Conservation (phyloP, 2,888 invertebrate species). For the Xylophagus ater region DNA sequence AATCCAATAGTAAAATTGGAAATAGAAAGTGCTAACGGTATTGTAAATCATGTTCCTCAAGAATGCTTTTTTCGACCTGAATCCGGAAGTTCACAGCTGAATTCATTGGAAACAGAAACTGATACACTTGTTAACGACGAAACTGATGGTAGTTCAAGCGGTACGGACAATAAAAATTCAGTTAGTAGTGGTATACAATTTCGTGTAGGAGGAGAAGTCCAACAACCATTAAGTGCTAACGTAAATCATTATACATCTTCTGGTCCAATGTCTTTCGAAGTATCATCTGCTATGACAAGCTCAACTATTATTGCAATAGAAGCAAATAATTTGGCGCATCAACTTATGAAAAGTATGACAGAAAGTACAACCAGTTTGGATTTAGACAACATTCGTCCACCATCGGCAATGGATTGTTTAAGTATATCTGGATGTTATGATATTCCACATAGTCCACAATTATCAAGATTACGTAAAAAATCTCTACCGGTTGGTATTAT, state of each 20-base stretch:
- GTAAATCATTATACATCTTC: conserved; percentile 18
- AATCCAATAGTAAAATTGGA: no score
- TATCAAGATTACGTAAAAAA: conserved; percentile 48
- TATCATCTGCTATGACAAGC: conserved; percentile 52
- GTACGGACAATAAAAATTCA: background rate
- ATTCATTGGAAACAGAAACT: conserved; percentile 28
- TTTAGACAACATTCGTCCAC: conserved; percentile 63
- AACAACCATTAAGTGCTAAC: conserved; percentile 18
- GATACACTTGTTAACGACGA: conserved; percentile 27
- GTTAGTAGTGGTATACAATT: conserved; percentile 25
- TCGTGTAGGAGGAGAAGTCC: conserved; percentile 33
- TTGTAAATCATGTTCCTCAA: no score
- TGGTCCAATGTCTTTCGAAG: conserved; percentile 41
- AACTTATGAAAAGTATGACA: conserved; percentile 42
- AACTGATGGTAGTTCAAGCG: conserved; percentile 4
- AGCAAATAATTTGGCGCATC: conserved; percentile 56
- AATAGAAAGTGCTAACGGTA: no score
- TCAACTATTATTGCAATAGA: conserved; percentile 63
- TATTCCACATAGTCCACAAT: conserved; percentile 28
- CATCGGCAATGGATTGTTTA: conserved; percentile 62
- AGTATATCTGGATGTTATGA: conserved; percentile 46
- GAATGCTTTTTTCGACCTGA: no score
- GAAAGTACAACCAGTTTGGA: conserved; percentile 55
- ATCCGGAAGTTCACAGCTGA: conserved; percentile 25
- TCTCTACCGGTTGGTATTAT: conserved; percentile 59